A percentile compares a stretch with the other conserved stretches of the same genome.
Evolutionary conservation across 2,113 vertebrate genomes (phyloP).

Genomic region (Strigops habroptila): DNA sequence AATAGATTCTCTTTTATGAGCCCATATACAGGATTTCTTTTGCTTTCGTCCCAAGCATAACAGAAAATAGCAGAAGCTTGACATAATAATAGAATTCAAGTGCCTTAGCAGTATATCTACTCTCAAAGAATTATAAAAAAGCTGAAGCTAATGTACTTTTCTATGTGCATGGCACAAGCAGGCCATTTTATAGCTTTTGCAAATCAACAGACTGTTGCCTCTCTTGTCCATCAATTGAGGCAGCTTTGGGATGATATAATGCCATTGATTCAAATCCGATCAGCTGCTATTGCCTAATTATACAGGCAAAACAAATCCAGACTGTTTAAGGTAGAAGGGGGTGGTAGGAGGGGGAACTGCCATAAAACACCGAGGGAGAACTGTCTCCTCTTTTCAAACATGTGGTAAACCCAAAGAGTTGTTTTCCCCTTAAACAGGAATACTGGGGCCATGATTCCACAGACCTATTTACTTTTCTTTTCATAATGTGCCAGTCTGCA

Average conservation of each 20-base stretch:
- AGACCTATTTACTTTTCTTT: conserved; percentile 57
- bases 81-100: conserved; percentile 65
- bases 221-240: conserved; percentile 50
- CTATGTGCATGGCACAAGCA: neutral
- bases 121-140: conserved; percentile 47
- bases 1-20: neutral
- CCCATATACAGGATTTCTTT: conserved; percentile 1
- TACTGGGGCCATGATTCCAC: conserved; percentile 36
- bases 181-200: conserved; percentile 31
- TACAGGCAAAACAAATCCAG: conserved; percentile 65
- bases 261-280: conserved; percentile 14
- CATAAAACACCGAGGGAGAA: conserved; percentile 38
- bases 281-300: conserved; percentile 65
- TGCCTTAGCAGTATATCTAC: conserved; percentile 29
- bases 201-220: conserved; percentile 61
- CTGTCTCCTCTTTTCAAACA: conserved; percentile 36
- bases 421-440: neutral
- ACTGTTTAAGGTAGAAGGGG: conserved; percentile 33
- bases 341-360: conserved; percentile 14
- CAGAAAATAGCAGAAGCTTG: conserved; percentile 54
- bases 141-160: conserved; percentile 41
- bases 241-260: conserved; percentile 45
- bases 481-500: conserved; percentile 45
- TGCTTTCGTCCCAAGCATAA: conserved; percentile 47
- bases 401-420: conserved; percentile 25